phyloP scores from a whole-genome alignment of 2,888 invertebrate species.

The Pseudococcus viburni region DNA sequence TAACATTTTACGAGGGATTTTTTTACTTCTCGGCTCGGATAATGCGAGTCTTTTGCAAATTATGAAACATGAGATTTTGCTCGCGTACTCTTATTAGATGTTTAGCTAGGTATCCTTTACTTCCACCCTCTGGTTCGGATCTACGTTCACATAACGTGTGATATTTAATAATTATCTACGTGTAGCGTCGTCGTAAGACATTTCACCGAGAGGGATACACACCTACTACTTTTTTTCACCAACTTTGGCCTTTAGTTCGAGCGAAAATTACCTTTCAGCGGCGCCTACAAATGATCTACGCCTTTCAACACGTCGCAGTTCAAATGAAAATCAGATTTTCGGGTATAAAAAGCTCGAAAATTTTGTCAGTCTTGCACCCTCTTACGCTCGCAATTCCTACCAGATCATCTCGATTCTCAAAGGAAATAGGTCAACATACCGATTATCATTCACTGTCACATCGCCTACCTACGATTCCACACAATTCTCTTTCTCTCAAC shows the following conservation, averaged over 20 bases:
- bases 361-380: too few species aligned
- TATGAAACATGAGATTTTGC: conserved; percentile 63
- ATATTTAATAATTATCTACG: conserved; percentile 58
- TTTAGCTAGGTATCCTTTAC: neutral
- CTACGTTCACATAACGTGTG: conserved; percentile 39
- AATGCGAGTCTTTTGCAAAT: conserved; percentile 59
- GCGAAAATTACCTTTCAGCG: conserved; percentile 9
- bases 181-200: conserved; percentile 36
- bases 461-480: neutral
- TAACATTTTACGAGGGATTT: conserved; percentile 64
- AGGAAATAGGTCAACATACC: neutral
- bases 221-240: neutral
- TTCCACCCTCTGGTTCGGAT: neutral
- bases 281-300: neutral
- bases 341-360: too few species aligned
- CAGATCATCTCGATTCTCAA: neutral
- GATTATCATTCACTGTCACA: conserved; percentile 1
- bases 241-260: neutral
- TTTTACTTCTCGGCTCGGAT: conserved; percentile 37
- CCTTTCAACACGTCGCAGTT: neutral
- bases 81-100: conserved; percentile 41
- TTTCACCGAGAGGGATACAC: neutral
- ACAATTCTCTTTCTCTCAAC: neutral
- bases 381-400: too few species aligned
- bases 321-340: too few species aligned